Conservation (phyloP, 2,113 vertebrate genomes). For the Semnornis frantzii region DNA sequence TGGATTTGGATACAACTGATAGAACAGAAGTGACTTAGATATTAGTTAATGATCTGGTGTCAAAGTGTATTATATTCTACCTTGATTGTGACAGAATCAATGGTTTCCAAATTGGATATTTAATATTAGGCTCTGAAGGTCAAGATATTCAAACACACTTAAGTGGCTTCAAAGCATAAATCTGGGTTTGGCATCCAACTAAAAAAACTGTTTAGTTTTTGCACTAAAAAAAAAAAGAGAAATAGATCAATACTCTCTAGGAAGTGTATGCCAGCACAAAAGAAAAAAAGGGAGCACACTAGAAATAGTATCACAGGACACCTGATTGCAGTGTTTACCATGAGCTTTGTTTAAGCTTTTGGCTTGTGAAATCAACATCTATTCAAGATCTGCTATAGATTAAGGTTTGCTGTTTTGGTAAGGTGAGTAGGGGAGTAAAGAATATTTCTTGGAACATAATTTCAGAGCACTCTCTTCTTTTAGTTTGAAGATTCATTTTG, state of each 20-base stretch:
- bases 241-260: not conserved
- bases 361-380: not conserved
- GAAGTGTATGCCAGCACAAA: not conserved
- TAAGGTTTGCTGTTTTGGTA: not conserved
- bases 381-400: not conserved
- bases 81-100: not conserved
- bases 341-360: not conserved
- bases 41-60: not conserved
- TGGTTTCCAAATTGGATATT: not conserved
- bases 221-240: not conserved
- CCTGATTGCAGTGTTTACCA: not conserved
- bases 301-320: not conserved
- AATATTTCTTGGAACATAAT: not conserved
- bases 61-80: not conserved
- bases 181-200: not conserved
- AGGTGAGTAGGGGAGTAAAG: rapidly evolving
- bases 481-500: not conserved
- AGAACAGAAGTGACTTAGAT: not conserved
- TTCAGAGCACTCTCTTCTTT: not conserved
- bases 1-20: not conserved
- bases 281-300: not conserved
- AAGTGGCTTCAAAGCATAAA: not conserved
- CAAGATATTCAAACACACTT: not conserved
- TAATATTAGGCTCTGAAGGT: not conserved
- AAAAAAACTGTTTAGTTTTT: not conserved